phyloP scores from a whole-genome alignment of 2,888 invertebrate species.

The Busseola fusca region DNA sequence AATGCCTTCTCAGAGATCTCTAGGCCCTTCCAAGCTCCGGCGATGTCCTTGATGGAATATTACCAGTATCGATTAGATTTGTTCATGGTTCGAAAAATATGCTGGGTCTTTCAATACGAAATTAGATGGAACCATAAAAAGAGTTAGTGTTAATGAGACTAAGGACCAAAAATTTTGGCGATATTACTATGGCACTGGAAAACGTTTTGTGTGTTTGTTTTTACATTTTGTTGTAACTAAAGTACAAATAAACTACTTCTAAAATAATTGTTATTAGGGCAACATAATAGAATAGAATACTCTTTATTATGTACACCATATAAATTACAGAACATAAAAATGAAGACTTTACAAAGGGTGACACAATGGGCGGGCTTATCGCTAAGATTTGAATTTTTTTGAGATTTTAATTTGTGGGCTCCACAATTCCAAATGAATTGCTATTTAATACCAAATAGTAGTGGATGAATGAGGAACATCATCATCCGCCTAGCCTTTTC shows the following conservation, averaged over 20 bases:
- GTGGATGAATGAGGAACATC: background rate
- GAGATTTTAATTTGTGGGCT: background rate
- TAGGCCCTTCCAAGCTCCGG: constrained; percentile 99
- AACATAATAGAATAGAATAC: no score
- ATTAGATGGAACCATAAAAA: no score
- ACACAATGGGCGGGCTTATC: no score
- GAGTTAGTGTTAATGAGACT: background rate
- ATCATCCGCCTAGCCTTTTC: no score
- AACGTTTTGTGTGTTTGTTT: no score
- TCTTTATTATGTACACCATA: no score
- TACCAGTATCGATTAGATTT: constrained; percentile 29
- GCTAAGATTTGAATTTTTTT: no score
- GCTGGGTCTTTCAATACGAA: background rate
- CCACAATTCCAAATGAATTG: no score
- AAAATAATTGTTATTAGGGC: background rate
- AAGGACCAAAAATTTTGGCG: background rate
- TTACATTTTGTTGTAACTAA: no score
- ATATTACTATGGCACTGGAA: background rate
- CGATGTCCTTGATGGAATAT: constrained; percentile 94
- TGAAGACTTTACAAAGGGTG: no score
- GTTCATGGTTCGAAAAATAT: background rate
- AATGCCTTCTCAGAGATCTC: constrained; percentile 99
- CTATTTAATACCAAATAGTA: background rate
- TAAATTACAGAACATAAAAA: no score
- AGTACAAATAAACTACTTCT: background rate